Percentiles rank a stretch among this genome's conserved stretches.
Evolutionary conservation across 1,140 invertebrate species (phyloP).

Genomic region (Grapholita molesta): DNA sequence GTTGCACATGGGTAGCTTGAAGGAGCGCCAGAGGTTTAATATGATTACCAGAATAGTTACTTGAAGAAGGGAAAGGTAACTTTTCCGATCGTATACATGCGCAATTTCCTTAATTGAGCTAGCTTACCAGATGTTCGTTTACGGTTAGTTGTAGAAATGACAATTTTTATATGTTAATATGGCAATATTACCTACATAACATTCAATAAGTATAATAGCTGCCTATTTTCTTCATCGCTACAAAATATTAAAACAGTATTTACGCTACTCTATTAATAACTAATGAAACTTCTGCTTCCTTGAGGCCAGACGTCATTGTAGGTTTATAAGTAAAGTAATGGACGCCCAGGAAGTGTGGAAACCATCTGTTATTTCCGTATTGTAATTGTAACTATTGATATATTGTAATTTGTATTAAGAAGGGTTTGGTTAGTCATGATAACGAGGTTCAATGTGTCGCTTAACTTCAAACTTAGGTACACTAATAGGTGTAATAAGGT

Average conservation of each 20-base stretch:
- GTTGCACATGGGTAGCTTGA: neutral
- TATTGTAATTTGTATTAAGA: neutral
- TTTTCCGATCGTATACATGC: neutral
- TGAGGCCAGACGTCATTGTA: neutral
- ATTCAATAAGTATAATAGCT: neutral
- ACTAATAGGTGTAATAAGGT: no score
- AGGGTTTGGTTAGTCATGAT: neutral
- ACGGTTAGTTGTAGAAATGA: no score
- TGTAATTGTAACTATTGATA: neutral
- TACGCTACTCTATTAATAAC: neutral
- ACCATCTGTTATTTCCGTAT: neutral
- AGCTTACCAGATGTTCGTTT: no score
- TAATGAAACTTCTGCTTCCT: neutral
- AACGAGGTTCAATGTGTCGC: no score
- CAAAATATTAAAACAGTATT: neutral
- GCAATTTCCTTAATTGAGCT: no score
- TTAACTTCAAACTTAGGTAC: no score
- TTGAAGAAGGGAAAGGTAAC: neutral
- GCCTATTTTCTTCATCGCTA: neutral
- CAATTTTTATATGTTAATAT: no score
- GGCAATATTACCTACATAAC: no score
- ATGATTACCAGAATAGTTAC: neutral
- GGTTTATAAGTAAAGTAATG: neutral
- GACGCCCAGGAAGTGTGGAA: constrained; percentile 1
- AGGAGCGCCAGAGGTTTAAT: neutral